Evolutionary conservation across 2,113 vertebrate species (phyloP).

Genomic region (Amazona vittata): DNA sequence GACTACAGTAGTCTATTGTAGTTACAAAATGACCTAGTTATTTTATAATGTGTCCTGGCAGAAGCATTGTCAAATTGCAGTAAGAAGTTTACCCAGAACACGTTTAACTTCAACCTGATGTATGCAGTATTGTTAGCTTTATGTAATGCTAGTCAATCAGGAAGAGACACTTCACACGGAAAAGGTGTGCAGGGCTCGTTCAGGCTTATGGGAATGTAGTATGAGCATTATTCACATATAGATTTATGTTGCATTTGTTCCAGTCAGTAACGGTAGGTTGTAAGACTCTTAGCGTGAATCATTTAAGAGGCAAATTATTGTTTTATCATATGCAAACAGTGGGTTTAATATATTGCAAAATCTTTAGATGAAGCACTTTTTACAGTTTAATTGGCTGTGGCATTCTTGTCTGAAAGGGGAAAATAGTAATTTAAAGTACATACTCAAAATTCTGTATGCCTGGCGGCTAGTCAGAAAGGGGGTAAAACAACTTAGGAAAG

Average conservation of each 20-base stretch:
- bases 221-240: not conserved
- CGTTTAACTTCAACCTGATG: not conserved
- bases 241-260: constrained; percentile 50
- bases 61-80: constrained; percentile 9
- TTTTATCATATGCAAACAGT: constrained; percentile 1
- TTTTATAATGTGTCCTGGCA: constrained; percentile 33
- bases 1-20: constrained; percentile 19
- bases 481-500: not conserved
- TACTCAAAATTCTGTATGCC: not conserved
- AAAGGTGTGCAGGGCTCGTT: not conserved
- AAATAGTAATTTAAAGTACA: not conserved
- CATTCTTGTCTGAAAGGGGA: not conserved
- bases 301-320: not conserved
- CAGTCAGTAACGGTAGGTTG: not conserved
- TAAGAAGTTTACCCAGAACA: constrained; percentile 48
- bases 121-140: not conserved
- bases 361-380: not conserved
- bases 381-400: not conserved
- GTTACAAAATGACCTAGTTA: constrained; percentile 32
- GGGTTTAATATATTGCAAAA: not conserved
- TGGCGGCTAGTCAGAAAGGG: not conserved
- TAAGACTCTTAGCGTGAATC: constrained; percentile 18
- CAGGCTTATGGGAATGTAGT: not conserved
- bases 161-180: not conserved
- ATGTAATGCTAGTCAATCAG: not conserved